Evolutionary conservation across 2,113 vertebrate genomes (phyloP).

Genomic region (Entelurus aequoreus): DNA sequence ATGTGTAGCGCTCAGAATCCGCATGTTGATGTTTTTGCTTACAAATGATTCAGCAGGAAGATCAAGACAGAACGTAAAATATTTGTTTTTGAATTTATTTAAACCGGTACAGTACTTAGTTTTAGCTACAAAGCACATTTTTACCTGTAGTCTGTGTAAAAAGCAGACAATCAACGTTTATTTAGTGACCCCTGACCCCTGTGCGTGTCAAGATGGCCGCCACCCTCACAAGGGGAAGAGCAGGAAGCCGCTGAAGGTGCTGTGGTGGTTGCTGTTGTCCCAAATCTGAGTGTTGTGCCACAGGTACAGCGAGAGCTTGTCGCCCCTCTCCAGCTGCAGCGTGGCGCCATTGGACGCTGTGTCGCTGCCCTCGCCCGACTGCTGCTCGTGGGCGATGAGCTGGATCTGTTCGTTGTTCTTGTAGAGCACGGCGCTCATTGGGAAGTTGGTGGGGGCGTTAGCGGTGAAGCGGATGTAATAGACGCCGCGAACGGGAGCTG

Average conservation of each 20-base stretch:
- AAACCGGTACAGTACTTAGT: too few relatives aligned
- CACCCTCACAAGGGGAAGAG: constrained; percentile 32
- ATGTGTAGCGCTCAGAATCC: too few relatives aligned
- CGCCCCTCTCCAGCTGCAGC: constrained; percentile 44
- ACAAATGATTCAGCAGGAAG: not conserved
- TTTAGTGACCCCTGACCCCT: not conserved
- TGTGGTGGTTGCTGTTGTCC: constrained; percentile 59
- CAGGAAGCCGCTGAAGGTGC: constrained; percentile 60
- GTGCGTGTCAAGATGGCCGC: not conserved
- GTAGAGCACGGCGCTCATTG: constrained; percentile 51
- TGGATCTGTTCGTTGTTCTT: not conserved
- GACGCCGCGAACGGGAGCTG: constrained; percentile 40
- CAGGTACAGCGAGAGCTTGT: constrained; percentile 38
- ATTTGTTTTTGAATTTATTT: not conserved
- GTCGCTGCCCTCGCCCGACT: constrained; percentile 50
- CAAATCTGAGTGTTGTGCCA: constrained; percentile 54
- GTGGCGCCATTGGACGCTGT: constrained; percentile 55
- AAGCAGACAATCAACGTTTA: too few relatives aligned
- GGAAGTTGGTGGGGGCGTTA: constrained; percentile 35
- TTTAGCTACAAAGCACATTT: too few relatives aligned
- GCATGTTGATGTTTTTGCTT: too few relatives aligned
- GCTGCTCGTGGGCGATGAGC: constrained; percentile 48
- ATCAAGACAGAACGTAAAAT: not conserved
- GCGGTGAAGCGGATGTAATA: constrained; percentile 58
- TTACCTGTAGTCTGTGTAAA: not conserved